Conservation (phyloP, 2,888 invertebrate species). For the Scaptodrosophila latifasciaeformis region DNA sequence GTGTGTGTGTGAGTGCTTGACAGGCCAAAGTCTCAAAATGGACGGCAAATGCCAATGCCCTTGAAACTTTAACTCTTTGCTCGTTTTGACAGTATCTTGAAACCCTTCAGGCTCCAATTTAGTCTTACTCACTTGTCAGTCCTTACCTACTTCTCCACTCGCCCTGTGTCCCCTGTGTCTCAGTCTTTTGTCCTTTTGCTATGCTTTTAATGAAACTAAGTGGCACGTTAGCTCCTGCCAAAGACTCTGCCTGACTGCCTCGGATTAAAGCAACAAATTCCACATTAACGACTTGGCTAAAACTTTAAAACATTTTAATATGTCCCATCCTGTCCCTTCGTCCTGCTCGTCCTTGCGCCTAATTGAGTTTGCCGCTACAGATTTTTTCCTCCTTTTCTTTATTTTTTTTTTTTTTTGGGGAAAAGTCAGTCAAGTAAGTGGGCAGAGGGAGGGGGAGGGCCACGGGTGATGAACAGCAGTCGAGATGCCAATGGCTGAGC, state of each 20-base stretch:
- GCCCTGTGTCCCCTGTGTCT: too few species aligned
- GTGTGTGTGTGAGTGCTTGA: too few species aligned
- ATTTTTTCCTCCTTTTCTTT: constrained; percentile 5
- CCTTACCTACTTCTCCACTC: constrained; percentile 5
- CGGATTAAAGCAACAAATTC: neutral
- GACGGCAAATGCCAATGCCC: neutral
- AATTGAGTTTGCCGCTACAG: constrained; percentile 50
- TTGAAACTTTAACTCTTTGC: constrained; percentile 15
- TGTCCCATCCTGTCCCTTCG: constrained; percentile 8
- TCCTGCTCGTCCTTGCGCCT: constrained; percentile 36
- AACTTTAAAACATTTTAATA: constrained; percentile 39
- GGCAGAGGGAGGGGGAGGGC: too few species aligned
- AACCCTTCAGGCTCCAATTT: constrained; percentile 23
- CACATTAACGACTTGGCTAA: constrained; percentile 38
- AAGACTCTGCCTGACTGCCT: neutral
- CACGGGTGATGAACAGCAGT: too few species aligned
- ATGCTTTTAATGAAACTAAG: constrained; percentile 31
- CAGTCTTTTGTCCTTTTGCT: too few species aligned
- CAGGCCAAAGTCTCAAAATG: too few species aligned
- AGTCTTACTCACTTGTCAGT: neutral
- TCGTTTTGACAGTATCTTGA: neutral
- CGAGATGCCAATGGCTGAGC: constrained; percentile 29
- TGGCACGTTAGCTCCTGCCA: constrained; percentile 11
- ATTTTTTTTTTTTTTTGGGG: constrained; percentile 5
- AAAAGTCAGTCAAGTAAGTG: too few species aligned